Conservation (phyloP, 2,797 vertebrate species). For the Podargus strigoides region DNA sequence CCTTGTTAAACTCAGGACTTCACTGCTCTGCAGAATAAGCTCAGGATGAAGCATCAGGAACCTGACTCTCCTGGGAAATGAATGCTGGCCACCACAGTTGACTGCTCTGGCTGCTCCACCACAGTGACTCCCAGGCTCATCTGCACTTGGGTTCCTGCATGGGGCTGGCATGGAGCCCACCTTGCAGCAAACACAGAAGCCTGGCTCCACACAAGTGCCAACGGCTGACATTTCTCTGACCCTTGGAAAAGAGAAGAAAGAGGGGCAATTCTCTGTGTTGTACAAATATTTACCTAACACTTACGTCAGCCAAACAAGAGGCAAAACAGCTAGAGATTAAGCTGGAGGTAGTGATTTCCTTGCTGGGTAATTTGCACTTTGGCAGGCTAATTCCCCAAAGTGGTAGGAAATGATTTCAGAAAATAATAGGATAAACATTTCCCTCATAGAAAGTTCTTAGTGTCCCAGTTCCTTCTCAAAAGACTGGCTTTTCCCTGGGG, state of each 20-base stretch:
- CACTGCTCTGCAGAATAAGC: not conserved
- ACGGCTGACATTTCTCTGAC: not conserved
- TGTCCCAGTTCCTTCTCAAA: not conserved
- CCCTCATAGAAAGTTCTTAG: not conserved
- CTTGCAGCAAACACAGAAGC: not conserved
- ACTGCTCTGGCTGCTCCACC: not conserved
- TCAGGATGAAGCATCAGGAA: not conserved
- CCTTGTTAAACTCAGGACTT: not conserved
- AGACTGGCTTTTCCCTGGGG: not conserved
- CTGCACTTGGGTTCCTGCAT: accelerated
- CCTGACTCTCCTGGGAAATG: not conserved
- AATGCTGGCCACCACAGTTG: not conserved
- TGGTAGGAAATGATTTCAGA: not conserved
- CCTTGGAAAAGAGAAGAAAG: constrained; percentile 36
- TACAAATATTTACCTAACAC: constrained; percentile 49
- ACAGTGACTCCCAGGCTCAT: accelerated
- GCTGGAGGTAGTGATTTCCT: constrained; percentile 5
- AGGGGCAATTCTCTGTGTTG: not conserved
- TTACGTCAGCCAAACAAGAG: not conserved
- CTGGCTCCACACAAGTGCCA: not conserved
- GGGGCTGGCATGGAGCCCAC: not conserved
- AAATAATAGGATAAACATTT: not conserved
- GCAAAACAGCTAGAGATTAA: not conserved
- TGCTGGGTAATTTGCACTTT: not conserved
- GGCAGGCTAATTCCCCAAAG: not conserved